Evolutionary conservation across 2,113 vertebrate species (phyloP), one percentile per base, ranked within the genome.

Genomic region (Mormyrus iriodes): DNA sequence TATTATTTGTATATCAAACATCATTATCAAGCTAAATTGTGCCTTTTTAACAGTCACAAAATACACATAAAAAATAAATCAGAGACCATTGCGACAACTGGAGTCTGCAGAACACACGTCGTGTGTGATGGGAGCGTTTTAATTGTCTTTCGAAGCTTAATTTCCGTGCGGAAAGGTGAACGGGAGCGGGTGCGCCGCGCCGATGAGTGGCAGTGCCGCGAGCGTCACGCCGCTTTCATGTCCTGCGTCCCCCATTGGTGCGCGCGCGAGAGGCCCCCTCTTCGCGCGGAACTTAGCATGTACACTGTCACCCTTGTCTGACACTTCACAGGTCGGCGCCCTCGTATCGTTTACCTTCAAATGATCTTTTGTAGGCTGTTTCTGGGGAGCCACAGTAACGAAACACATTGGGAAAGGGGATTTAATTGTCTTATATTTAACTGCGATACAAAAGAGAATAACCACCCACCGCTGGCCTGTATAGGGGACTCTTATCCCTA

Each of bases 381-480:
- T 4, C 27, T 39, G 49, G 88, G 19, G 51, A 53, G 69, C 49
- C 48, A 49, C 73, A 79, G 49, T 52, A 52, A 31, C 49, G 69
- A 42, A n/a, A 88, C 35, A 49, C 88, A 51, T 55, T 48, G 48
- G 35, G 49, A 88, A 88, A 93, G 88, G 79, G 95, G 94, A 95
- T 96, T 96, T 96, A 96, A 96, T 97, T 97, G 94, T 96, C 91
- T 95, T 95, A 95, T 92, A 95, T 94, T 92, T 94, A 95, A 95
- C 95, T 96, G 95, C 95, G 91, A 91, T 92, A 96, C 94, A 96
- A 96, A 95, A 89, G 94, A 94, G 94, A 96, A 96, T 96, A 95
- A 94, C 95, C 94, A 93, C 95, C 95, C 94, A 95, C 94, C 96
- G 93, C 94, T 94, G 95, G 94, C 90, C 92, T 93, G 94, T 95